These are phyloP conservation scores for Polydrusus pterygomalis DNA, from an alignment of 2,888 invertebrate species.

Conservation along the genomic window DNA sequence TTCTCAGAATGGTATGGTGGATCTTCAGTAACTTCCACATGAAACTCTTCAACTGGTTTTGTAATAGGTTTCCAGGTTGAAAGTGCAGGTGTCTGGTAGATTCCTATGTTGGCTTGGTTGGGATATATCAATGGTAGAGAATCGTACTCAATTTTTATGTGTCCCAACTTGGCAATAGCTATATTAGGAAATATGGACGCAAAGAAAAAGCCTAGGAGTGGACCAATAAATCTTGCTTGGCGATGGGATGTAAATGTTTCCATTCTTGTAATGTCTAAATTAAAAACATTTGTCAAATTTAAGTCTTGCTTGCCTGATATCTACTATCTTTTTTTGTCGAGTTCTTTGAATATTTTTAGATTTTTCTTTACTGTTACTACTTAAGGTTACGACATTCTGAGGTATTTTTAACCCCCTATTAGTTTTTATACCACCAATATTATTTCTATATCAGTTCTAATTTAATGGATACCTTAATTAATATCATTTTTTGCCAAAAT, in stretches of 20 bases:
- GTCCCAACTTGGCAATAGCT: slow-evolving; percentile 38
- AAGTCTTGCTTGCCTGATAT: background rate
- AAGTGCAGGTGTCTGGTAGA: slow-evolving; percentile 18
- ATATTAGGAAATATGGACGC: slow-evolving; percentile 46
- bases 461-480: too few species aligned
- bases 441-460: too few species aligned
- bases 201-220: slow-evolving; percentile 42
- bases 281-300: background rate
- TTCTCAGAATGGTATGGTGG: slow-evolving; percentile 16
- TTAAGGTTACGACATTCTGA: too few species aligned
- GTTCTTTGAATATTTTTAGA: too few species aligned
- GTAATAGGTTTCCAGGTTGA: slow-evolving; percentile 31
- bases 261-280: slow-evolving; percentile 39
- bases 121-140: slow-evolving; percentile 26
- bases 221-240: slow-evolving; percentile 44
- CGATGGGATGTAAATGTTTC: slow-evolving; percentile 30
- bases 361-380: too few species aligned
- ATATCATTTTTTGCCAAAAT: too few species aligned
- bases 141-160: slow-evolving; percentile 49
- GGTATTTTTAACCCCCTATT: too few species aligned
- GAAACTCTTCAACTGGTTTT: slow-evolving; percentile 11
- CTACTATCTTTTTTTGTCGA: too few species aligned
- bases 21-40: slow-evolving; percentile 21
- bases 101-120: slow-evolving; percentile 4
- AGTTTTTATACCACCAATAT: too few species aligned